Evolutionary conservation across 2,113 vertebrate genomes (phyloP), one percentile per base, ranked within the genome.

Genomic region (Bubalus kerabau): DNA sequence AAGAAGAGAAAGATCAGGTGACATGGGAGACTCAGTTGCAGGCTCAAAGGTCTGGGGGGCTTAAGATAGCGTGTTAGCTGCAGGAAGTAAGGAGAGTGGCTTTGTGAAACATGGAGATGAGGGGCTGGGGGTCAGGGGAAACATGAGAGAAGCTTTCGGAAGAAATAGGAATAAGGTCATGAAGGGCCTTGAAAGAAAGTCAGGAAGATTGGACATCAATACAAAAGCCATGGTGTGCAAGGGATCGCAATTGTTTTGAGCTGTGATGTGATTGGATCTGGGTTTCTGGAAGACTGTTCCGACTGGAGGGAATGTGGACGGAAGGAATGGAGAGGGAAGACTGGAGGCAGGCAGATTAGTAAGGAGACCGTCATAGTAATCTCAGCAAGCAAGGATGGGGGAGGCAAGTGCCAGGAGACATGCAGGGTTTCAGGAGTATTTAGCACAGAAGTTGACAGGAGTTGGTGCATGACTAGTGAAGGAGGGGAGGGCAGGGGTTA

Each of bases 71-170:
- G 5, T 50, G 21, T 60, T 80, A 8, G 19, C 16, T 60, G 8
- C 16, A 74, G 52, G 60, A 71, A 52, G 14, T 43, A 14, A 57
- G 26, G 60, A 46, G 32, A 36, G 60, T 43, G 36, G 60, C 64
- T 57, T 92, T 52, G 26, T n/a, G 48, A 32, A 67, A 19, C 15
- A 0, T 21, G 11, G 64, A 52, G 40, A 67, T 43, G 30, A n/a
- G 56, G 23, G 6, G 4, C 16, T 19, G 13, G 26, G 24, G 30
- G 5, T 23, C 19, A 48, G 54, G 52, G 32, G n/a, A 76, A 74
- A 11, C 10, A 7, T 17, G 43, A 0, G 14, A 60, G 56, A 52
- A 28, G 19, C 7, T 81, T 76, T 48, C 1, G 0, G 13, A 11
- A 60, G 40, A 36, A 57, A 36, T n/a, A 80, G 85, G 9, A 74